Evolutionary conservation across 2,113 vertebrate genomes (phyloP).

Genomic region (Morone chrysops): DNA sequence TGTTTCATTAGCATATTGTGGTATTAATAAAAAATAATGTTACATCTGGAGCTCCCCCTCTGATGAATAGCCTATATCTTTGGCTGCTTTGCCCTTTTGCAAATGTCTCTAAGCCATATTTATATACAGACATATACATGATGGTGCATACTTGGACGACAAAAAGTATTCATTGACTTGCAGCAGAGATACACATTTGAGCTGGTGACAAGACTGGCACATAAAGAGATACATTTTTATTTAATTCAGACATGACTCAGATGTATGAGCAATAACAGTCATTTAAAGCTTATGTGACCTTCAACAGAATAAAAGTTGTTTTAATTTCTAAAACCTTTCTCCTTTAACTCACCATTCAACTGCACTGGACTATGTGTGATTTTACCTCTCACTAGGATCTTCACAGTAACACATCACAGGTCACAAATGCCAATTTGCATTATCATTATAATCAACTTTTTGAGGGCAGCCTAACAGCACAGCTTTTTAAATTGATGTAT

Average conservation of each 20-base stretch:
- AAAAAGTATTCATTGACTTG: conserved; percentile 6
- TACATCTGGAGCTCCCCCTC: not conserved
- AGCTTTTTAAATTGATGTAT: not conserved
- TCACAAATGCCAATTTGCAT: not conserved
- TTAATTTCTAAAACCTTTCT: not conserved
- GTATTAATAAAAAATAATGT: conserved; percentile 55
- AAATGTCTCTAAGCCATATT: conserved; percentile 37
- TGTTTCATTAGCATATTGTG: conserved; percentile 50
- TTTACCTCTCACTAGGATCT: not conserved
- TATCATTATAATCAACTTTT: not conserved
- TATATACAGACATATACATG: no score
- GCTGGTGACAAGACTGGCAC: not conserved
- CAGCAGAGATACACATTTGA: not conserved
- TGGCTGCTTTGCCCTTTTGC: conserved; percentile 55
- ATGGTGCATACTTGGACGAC: conserved; percentile 12
- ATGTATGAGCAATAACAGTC: not conserved
- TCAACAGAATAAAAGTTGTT: not conserved
- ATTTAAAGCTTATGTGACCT: not conserved
- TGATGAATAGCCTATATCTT: conserved; percentile 13
- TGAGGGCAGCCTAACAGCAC: not conserved
- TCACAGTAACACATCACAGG: not conserved
- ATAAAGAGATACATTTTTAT: conserved; percentile 1
- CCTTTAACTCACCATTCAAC: no score
- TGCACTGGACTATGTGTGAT: not conserved
- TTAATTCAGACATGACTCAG: not conserved